Percentiles rank a stretch among this genome's conserved stretches.
phyloP scores from a whole-genome alignment of 2,113 vertebrate species.

The Epinephelus lanceolatus region DNA sequence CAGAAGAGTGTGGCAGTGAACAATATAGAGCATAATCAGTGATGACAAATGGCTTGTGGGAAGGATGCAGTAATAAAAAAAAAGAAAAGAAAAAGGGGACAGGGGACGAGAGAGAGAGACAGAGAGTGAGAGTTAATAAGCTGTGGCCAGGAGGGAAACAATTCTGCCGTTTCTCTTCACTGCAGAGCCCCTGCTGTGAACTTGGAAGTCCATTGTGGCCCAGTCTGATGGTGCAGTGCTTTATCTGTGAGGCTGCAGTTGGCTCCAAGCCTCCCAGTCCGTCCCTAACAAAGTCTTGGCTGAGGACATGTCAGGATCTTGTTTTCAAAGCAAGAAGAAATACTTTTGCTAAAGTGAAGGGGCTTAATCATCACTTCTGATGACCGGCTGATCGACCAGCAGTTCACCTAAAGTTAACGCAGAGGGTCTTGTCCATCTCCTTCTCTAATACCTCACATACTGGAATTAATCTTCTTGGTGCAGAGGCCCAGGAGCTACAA shows the following conservation, averaged over 20 bases:
- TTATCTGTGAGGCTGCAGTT: conserved; percentile 49
- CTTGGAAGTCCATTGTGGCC: conserved; percentile 51
- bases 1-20: conserved; percentile 13
- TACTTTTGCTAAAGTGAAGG: not conserved
- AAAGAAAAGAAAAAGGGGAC: conserved; percentile 25
- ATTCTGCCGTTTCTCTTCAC: conserved; percentile 49
- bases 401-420: not conserved
- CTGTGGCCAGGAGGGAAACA: conserved; percentile 51
- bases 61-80: conserved; percentile 50
- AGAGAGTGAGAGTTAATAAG: conserved; percentile 46
- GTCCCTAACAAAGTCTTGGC: conserved; percentile 10
- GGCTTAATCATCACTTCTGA: not conserved
- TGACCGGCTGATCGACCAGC: not conserved
- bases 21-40: conserved; percentile 46
- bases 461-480: conserved; percentile 33
- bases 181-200: conserved; percentile 63
- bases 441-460: conserved; percentile 13
- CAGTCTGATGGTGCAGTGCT: conserved; percentile 49
- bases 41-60: conserved; percentile 66
- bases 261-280: conserved; percentile 6
- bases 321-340: conserved; percentile 2
- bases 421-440: not conserved
- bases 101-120: not conserved
- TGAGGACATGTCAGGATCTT: conserved; percentile 14
- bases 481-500: conserved; percentile 33